Evolutionary conservation across 2,888 invertebrate species (phyloP).

Genomic region (Glomeris marginata): DNA sequence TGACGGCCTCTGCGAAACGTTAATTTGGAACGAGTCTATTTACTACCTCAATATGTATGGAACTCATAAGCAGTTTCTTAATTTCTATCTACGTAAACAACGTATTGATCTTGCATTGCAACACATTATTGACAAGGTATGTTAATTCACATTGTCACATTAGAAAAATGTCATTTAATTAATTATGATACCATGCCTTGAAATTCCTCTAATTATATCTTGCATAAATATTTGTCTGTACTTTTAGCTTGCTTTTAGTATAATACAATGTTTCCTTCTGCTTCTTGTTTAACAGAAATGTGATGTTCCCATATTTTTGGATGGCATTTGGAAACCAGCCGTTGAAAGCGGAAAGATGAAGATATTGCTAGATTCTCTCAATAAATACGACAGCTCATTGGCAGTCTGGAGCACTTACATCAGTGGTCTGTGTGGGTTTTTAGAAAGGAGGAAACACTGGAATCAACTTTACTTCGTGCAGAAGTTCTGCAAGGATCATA

Average conservation of each 20-base stretch:
- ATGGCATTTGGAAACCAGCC: slow-evolving; percentile 1
- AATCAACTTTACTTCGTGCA: slow-evolving; percentile 7
- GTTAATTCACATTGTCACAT: too few species aligned
- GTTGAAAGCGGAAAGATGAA: not conserved
- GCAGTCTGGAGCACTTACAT: not conserved
- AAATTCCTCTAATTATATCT: not conserved
- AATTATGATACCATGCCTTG: too few species aligned
- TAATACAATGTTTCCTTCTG: not conserved
- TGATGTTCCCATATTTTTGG: slow-evolving; percentile 1
- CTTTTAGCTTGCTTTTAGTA: not conserved
- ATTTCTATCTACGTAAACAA: slow-evolving; percentile 58
- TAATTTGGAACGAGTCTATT: slow-evolving; percentile 48
- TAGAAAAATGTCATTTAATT: too few species aligned
- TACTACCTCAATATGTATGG: slow-evolving; percentile 71
- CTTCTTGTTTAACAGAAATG: too few species aligned
- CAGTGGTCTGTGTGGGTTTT: slow-evolving; percentile 4
- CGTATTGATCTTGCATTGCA: slow-evolving; percentile 50
- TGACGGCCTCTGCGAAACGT: not conserved
- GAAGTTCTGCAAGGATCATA: slow-evolving; percentile 6
- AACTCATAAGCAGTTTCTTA: slow-evolving; percentile 52
- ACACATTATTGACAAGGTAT: slow-evolving; percentile 48
- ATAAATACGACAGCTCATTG: not conserved
- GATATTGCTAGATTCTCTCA: too few species aligned
- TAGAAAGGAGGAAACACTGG: not conserved
- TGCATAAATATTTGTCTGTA: not conserved